Evolutionary conservation across 35 echinoderm and acorn worm genomes (phyloP).

Genomic region (Apostichopus parvimensis): DNA sequence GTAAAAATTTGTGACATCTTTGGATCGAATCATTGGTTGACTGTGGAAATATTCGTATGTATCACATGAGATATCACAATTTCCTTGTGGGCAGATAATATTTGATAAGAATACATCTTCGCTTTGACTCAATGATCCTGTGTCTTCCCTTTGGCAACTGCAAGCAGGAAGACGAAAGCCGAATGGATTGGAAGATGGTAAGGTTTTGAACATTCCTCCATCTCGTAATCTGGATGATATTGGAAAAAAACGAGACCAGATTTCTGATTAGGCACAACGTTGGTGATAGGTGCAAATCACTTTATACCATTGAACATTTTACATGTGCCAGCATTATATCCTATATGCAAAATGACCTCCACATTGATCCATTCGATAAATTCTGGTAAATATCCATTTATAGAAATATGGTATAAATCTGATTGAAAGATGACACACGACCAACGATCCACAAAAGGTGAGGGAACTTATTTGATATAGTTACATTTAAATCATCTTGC

Average conservation of each 20-base stretch:
- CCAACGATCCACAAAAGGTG: no score
- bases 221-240: slow-evolving; percentile 70
- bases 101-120: slow-evolving; percentile 49
- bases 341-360: no score
- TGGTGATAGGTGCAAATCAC: no score
- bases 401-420: no score
- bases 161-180: slow-evolving; percentile 67
- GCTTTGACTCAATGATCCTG: neutral
- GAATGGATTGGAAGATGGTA: slow-evolving; percentile 66
- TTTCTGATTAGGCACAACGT: no score
- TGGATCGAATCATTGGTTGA: slow-evolving; percentile 65
- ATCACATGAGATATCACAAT: slow-evolving; percentile 2
- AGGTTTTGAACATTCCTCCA: slow-evolving; percentile 84
- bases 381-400: no score
- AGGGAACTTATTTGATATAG: no score
- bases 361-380: no score
- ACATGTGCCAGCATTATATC: no score
- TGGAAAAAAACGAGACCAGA: neutral
- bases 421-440: no score
- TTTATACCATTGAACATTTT: no score
- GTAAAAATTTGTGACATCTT: slow-evolving; percentile 78
- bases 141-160: slow-evolving; percentile 57
- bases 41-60: slow-evolving; percentile 34
- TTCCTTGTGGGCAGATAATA: slow-evolving; percentile 59
- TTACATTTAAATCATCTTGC: no score